phyloP scores from a whole-genome alignment of 2,888 invertebrate species.

The Palloptera scutellata region DNA sequence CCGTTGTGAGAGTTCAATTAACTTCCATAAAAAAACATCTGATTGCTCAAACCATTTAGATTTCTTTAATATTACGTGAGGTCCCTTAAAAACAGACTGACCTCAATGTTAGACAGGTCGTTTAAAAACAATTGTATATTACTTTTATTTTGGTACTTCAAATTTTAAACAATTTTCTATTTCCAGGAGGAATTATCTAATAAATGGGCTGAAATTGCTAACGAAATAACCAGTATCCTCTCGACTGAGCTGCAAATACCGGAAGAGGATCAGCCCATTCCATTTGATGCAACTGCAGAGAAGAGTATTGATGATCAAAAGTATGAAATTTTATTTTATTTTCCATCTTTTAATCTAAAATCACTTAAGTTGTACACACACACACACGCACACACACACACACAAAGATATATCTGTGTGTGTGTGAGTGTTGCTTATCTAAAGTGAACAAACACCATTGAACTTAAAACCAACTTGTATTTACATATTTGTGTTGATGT shows the following conservation, averaged over 20 bases:
- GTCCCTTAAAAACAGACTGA: no score
- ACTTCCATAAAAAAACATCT: no score
- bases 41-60: no score
- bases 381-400: not conserved
- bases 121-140: no score
- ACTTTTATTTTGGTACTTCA: conserved; percentile 19
- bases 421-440: not conserved
- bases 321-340: conserved; percentile 64
- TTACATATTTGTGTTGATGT: no score
- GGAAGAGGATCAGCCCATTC: conserved; percentile 70
- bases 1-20: no score
- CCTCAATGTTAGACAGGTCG: no score
- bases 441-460: not conserved
- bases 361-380: not conserved
- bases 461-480: no score
- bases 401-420: conserved; percentile 3
- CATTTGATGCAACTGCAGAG: conserved; percentile 88
- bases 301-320: conserved; percentile 88
- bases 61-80: no score
- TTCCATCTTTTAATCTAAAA: no score
- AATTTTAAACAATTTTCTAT: conserved; percentile 21
- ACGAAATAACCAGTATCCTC: conserved; percentile 71
- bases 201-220: conserved; percentile 73
- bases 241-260: conserved; percentile 63
- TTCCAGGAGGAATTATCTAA: conserved; percentile 64